Conservation (phyloP, 2,888 invertebrate species). For the Rhopalosiphum nymphaeae region DNA sequence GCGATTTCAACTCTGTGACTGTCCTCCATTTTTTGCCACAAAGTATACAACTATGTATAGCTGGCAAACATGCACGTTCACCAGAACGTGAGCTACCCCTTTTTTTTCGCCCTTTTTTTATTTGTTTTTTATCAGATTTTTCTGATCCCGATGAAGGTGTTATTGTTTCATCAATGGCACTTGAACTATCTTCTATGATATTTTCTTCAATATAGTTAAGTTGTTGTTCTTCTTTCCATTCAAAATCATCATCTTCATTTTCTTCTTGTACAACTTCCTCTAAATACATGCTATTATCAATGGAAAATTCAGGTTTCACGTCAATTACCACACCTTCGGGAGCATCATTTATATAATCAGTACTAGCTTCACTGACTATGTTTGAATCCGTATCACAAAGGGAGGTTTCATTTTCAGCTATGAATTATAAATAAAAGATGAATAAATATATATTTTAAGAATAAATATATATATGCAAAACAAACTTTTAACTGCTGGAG, state of each 20-base stretch:
- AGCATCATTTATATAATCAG: constrained; percentile 41
- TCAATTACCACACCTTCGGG: constrained; percentile 41
- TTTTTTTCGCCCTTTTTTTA: constrained; percentile 61
- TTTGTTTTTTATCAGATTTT: constrained; percentile 62
- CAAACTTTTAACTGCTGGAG: constrained; percentile 48
- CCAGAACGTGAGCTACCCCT: constrained; percentile 61
- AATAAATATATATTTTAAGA: background rate
- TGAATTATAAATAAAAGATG: background rate
- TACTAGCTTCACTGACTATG: background rate
- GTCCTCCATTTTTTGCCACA: constrained; percentile 67
- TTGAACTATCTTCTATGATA: constrained; percentile 52
- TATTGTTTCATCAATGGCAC: constrained; percentile 43
- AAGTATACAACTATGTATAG: constrained; percentile 66
- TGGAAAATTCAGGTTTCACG: constrained; percentile 56
- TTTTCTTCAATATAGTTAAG: constrained; percentile 48
- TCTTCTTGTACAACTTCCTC: constrained; percentile 55
- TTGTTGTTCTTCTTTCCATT: constrained; percentile 66
- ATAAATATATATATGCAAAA: background rate
- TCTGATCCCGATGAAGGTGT: constrained; percentile 49
- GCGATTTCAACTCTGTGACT: constrained; percentile 66
- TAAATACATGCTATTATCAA: constrained; percentile 53
- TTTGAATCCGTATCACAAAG: constrained; percentile 12
- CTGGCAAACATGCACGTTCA: constrained; percentile 66
- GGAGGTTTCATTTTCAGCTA: constrained; percentile 36
- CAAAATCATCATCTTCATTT: constrained; percentile 66